Conservation (phyloP, 1,140 invertebrate genomes). For the Lucilia cuprina region DNA sequence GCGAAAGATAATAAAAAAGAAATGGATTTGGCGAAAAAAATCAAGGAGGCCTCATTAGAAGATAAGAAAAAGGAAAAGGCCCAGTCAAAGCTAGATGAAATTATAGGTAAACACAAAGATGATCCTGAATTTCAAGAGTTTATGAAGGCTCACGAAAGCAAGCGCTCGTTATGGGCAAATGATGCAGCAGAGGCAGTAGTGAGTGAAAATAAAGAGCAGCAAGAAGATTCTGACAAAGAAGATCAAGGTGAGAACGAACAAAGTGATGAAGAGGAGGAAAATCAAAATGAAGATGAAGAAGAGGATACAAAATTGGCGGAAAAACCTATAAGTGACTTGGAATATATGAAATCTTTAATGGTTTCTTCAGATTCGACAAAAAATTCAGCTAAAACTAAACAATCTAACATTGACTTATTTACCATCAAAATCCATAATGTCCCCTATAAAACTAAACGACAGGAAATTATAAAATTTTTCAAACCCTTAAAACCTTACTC, state of each 20-base stretch:
- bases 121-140: constrained; percentile 91
- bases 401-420: constrained; percentile 64
- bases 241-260: constrained; percentile 51
- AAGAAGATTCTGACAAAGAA: constrained; percentile 52
- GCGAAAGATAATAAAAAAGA: constrained; percentile 67
- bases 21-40: constrained; percentile 45
- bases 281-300: constrained; percentile 45
- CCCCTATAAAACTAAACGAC: constrained; percentile 57
- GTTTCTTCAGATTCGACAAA: constrained; percentile 38
- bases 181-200: constrained; percentile 64
- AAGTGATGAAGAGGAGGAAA: constrained; percentile 54
- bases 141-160: constrained; percentile 76
- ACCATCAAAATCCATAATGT: constrained; percentile 64
- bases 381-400: constrained; percentile 50
- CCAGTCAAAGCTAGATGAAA: constrained; percentile 67
- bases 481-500: constrained; percentile 79
- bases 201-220: constrained; percentile 41
- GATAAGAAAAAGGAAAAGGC: constrained; percentile 63
- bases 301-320: constrained; percentile 67
- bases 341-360: constrained; percentile 73
- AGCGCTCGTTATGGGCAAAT: constrained; percentile 75
- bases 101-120: constrained; percentile 79
- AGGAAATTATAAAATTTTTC: constrained; percentile 74
- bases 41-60: constrained; percentile 42
- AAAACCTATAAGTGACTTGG: constrained; percentile 76